These are phyloP conservation scores for Chorisops tibialis DNA, from an alignment of 2,888 invertebrate genomes.

Conservation along the genomic window DNA sequence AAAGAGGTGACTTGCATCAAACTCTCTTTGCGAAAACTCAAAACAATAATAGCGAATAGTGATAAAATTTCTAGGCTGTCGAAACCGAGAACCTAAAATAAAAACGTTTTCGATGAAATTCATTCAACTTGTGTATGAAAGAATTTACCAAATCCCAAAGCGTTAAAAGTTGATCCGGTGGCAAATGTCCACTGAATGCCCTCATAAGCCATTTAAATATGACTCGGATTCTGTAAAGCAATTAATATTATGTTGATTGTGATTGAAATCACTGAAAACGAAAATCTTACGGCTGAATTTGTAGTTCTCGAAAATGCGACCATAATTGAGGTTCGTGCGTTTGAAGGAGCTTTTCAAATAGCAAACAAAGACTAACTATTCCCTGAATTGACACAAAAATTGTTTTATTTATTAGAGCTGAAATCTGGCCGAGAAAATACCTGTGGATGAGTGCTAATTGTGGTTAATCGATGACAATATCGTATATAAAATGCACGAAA, in stretches of 20 bases:
- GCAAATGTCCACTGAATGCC: constrained; percentile 91
- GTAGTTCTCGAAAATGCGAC: constrained; percentile 84
- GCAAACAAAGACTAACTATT: constrained; percentile 81
- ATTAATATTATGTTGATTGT: constrained; percentile 19
- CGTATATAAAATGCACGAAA: constrained; percentile 88
- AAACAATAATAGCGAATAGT: constrained; percentile 77
- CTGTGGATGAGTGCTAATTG: constrained; percentile 88
- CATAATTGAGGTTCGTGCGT: constrained; percentile 87
- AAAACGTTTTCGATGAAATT: too few species aligned
- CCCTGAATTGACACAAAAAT: constrained; percentile 56
- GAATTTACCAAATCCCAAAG: constrained; percentile 84
- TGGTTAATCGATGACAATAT: constrained; percentile 89
- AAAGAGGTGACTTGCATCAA: constrained; percentile 70
- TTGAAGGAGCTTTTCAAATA: constrained; percentile 86
- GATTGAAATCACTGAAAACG: background rate
- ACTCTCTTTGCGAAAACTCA: constrained; percentile 83
- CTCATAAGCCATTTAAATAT: constrained; percentile 97
- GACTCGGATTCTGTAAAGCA: constrained; percentile 67
- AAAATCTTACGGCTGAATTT: constrained; percentile 83
- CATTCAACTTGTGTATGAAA: too few species aligned
- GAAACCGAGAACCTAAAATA: constrained; percentile 69
- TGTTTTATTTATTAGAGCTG: too few species aligned
- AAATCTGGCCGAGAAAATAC: too few species aligned
- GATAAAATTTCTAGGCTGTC: constrained; percentile 88
- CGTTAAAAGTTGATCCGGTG: constrained; percentile 85